Percentiles rank a stretch among this genome's conserved stretches.
Evolutionary conservation across 2,888 invertebrate species (phyloP).

Genomic region (Apeira syringaria): DNA sequence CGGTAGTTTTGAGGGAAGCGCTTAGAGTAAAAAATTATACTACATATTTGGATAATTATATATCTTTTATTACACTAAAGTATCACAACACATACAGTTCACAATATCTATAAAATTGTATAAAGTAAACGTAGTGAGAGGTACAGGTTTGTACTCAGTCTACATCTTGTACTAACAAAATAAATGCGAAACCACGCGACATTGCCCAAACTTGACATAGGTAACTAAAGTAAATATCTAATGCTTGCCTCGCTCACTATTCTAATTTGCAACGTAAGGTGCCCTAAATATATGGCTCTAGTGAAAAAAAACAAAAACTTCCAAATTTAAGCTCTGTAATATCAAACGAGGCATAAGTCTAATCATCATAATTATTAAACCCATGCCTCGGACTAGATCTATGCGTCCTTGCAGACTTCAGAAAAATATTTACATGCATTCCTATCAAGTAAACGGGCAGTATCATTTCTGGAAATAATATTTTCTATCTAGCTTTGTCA

Average conservation of each 20-base stretch:
- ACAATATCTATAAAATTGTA: slow-evolving; percentile 22
- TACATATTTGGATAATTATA: slow-evolving; percentile 13
- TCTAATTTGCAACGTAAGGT: slow-evolving; percentile 12
- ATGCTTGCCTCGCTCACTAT: neutral
- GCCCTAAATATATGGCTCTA: slow-evolving; percentile 6
- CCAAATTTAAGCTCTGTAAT: slow-evolving; percentile 10
- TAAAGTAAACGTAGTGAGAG: slow-evolving; percentile 23
- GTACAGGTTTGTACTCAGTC: slow-evolving; percentile 32
- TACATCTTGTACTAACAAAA: slow-evolving; percentile 26
- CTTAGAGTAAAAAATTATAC: no score
- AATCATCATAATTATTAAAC: no score
- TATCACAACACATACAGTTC: slow-evolving; percentile 33
- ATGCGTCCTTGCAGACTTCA: no score
- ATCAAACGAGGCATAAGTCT: no score
- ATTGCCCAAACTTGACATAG: slow-evolving; percentile 1
- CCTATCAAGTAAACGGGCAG: no score
- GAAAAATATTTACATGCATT: no score
- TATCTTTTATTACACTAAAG: slow-evolving; percentile 32
- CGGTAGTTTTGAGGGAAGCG: no score
- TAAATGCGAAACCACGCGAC: slow-evolving; percentile 17
- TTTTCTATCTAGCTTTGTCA: no score
- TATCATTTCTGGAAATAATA: no score
- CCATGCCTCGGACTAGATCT: no score
- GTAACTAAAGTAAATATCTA: neutral
- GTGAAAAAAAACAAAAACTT: no score